phyloP scores from a whole-genome alignment of 2,797 vertebrate species.

The Adrianichthys oophorus region DNA sequence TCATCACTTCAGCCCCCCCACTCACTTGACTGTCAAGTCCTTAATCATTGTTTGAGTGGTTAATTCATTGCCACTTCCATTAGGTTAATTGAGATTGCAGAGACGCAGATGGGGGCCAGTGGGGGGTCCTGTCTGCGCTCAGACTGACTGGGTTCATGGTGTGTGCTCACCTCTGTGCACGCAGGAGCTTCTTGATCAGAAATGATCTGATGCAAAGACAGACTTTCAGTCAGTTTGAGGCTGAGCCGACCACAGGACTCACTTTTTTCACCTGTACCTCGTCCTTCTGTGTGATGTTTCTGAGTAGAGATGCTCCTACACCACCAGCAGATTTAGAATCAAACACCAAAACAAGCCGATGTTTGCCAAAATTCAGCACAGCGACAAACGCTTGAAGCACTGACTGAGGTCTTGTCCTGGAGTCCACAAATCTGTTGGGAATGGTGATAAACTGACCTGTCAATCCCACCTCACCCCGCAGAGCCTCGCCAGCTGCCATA shows the following conservation, averaged over 20 bases:
- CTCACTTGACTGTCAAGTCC: conserved; percentile 60
- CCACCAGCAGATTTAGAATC: too few species aligned
- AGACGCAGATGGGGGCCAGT: conserved; percentile 32
- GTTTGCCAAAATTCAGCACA: too few species aligned
- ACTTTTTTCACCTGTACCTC: conserved; percentile 21
- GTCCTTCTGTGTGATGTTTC: conserved; percentile 10
- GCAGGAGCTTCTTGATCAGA: background rate
- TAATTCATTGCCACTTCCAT: conserved; percentile 75
- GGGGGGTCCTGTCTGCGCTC: conserved; percentile 5
- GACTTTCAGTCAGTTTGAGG: conserved; percentile 17
- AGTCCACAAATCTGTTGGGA: background rate
- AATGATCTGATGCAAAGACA: conserved; percentile 14
- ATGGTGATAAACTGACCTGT: background rate
- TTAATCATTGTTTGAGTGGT: conserved; percentile 64
- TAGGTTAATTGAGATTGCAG: conserved; percentile 71
- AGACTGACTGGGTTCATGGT: conserved; percentile 3
- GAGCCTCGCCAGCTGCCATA: conserved; percentile 24
- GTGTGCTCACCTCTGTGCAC: background rate
- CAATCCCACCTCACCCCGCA: background rate
- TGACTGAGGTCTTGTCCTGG: background rate
- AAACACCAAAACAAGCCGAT: too few species aligned
- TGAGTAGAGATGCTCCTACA: conserved; percentile 1
- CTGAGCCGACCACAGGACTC: conserved; percentile 41
- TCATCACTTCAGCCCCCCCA: conserved; percentile 37
- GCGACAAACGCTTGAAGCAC: background rate